Evolutionary conservation across 2,797 vertebrate species (phyloP), one percentile per base, ranked within the genome.

Genomic region (Clangula hyemalis): DNA sequence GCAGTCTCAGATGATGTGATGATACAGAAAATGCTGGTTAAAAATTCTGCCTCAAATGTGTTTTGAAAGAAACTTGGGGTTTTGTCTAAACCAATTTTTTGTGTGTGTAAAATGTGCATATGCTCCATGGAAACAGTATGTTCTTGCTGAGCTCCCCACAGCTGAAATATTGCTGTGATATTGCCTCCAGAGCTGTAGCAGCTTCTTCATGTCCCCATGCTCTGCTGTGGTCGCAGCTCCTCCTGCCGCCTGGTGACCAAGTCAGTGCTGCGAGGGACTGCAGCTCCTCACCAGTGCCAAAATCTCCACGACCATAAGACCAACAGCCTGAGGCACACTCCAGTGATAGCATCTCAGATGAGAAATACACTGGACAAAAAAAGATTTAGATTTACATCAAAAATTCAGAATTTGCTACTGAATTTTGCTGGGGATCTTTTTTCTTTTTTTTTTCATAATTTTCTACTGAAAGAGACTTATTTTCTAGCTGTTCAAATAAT

Each of bases 41-140:
- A 88, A 91, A 88, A 94, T 56, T 86, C 64, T 56, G 5, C 69
- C 69, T 93, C 87, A 38, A 80, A 76, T 36, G 21, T 15, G 19
- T 43, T 54, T 45, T 13, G 56, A 90, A 82, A 53, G 57, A 89
- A 88, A 68, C 53, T 61, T 41, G 2, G 71, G 80, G n/a, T 3
- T 56, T 85, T 92, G 36, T 79, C 68, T 61, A 27, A 92, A 82
- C 3, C n/a, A 60, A 12, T 66, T 58, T 70, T 86, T 5, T 22
- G 32, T 47, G 36, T 47, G 28, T 0, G 0, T 57, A 84, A 70
- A 87, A 51, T 25, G 71, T 73, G 57, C 53, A 14, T n/a, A 11
- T 47, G 74, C 60, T 92, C 84, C 87, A 22, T 27, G 81, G 87
- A 90, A 87, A 71, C 5, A 1, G 10, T 14, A 11, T n/a, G 24